Evolutionary conservation across 2,797 vertebrate genomes (phyloP).

Genomic region (Myotis daubentonii): DNA sequence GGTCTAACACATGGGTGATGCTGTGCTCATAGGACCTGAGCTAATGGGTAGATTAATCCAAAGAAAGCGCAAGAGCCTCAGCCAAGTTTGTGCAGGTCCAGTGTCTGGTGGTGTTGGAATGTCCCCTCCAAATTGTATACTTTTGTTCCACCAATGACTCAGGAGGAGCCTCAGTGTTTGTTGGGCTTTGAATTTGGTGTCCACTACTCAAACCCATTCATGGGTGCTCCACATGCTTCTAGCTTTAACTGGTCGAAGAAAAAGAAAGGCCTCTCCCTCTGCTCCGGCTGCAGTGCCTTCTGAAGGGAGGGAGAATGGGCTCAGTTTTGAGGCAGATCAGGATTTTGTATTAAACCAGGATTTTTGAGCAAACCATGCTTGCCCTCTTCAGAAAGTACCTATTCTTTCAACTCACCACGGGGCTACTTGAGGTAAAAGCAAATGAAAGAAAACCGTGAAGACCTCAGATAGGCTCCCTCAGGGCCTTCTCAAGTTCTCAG

Average conservation of each 20-base stretch:
- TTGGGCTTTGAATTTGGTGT: neutral
- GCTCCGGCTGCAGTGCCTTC: neutral
- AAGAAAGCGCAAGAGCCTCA: neutral
- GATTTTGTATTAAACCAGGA: neutral
- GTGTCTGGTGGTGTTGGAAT: neutral
- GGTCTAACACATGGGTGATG: neutral
- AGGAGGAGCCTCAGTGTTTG: neutral
- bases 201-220: neutral
- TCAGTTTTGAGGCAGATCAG: slow-evolving; percentile 4
- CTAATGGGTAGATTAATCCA: neutral
- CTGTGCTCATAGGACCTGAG: neutral
- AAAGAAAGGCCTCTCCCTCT: neutral
- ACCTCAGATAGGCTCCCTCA: neutral
- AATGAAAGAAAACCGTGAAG: neutral
- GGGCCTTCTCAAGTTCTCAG: neutral
- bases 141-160: neutral
- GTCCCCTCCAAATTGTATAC: neutral
- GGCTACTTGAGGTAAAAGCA: neutral
- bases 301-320: neutral
- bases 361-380: neutral
- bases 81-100: neutral
- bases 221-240: neutral
- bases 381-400: neutral
- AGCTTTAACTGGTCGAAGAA: neutral
- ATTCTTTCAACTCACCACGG: neutral